Evolutionary conservation across 1,140 invertebrate species (phyloP).

Genomic region (Meloidogyne chitwoodi): DNA sequence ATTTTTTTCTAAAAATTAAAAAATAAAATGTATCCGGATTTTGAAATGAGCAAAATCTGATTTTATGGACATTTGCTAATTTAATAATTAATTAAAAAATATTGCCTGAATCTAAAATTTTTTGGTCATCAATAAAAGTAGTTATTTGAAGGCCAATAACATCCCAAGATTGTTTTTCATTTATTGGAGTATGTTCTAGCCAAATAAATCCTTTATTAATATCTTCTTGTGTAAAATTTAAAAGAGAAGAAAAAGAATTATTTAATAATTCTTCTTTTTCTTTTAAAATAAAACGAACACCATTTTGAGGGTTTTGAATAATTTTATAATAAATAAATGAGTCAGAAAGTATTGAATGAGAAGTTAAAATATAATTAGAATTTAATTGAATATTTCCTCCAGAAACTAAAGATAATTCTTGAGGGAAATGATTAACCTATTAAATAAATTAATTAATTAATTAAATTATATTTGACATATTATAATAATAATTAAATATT

Average conservation of each 20-base stretch:
- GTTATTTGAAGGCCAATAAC: not conserved
- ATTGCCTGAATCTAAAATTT: not conserved
- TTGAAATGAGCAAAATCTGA: too few species aligned
- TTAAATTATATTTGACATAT: too few species aligned
- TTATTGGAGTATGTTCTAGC: not conserved
- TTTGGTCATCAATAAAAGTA: not conserved
- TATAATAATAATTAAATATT: too few species aligned
- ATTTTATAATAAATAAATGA: not conserved
- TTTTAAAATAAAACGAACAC: not conserved
- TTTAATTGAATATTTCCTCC: not conserved
- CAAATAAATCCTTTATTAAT: not conserved
- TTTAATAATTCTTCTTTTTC: not conserved
- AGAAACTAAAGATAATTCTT: not conserved
- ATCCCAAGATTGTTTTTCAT: conserved; percentile 9
- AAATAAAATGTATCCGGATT: too few species aligned
- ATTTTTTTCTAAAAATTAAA: too few species aligned
- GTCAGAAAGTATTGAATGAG: not conserved
- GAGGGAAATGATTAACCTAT: not conserved
- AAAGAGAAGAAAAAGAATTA: not conserved
- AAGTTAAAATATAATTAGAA: not conserved
- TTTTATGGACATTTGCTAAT: too few species aligned
- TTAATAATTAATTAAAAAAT: too few species aligned
- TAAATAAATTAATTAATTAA: too few species aligned
- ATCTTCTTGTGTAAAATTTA: not conserved
- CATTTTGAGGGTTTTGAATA: not conserved